These are phyloP conservation scores for Liolophura sinensis DNA, from an alignment of 1,140 invertebrate genomes.

Conservation along the genomic window DNA sequence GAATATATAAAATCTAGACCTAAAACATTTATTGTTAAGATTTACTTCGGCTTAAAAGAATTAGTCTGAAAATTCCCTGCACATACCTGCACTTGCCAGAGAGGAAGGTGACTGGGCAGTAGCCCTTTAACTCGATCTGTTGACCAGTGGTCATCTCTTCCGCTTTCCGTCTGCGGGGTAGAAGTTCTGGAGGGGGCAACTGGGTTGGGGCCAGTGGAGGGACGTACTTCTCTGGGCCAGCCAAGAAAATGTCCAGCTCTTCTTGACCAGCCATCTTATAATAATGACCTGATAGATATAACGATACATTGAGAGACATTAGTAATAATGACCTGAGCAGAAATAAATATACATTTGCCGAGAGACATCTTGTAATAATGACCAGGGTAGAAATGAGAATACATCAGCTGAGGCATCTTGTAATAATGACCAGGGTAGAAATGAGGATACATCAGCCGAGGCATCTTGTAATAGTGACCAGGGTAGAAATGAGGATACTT, in stretches of 20 bases:
- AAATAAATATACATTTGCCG: background rate
- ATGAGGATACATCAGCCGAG: too few relatives aligned
- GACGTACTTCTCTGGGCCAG: constrained; percentile 54
- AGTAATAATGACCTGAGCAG: background rate
- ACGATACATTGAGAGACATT: background rate
- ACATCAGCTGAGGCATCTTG: too few relatives aligned
- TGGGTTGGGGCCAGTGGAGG: constrained; percentile 51
- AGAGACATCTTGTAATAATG: too few relatives aligned
- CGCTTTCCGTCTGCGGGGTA: constrained; percentile 40
- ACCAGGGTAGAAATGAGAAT: too few relatives aligned
- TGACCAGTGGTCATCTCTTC: constrained; percentile 35
- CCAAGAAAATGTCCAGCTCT: constrained; percentile 52
- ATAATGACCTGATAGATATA: constrained; percentile 45
- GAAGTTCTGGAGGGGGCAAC: constrained; percentile 43
- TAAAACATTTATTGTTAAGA: background rate
- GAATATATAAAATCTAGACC: too few relatives aligned
- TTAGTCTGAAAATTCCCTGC: too few relatives aligned
- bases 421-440: too few relatives aligned
- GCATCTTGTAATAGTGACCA: too few relatives aligned
- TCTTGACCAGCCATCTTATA: constrained; percentile 53
- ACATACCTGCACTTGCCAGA: constrained; percentile 54
- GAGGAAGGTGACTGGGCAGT: constrained; percentile 58
- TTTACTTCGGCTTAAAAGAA: background rate
- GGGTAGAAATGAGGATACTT: too few relatives aligned
- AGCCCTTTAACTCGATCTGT: constrained; percentile 50